Evolutionary conservation across 2,888 invertebrate genomes (phyloP).

Genomic region (Sphaerophoria rueppellii): DNA sequence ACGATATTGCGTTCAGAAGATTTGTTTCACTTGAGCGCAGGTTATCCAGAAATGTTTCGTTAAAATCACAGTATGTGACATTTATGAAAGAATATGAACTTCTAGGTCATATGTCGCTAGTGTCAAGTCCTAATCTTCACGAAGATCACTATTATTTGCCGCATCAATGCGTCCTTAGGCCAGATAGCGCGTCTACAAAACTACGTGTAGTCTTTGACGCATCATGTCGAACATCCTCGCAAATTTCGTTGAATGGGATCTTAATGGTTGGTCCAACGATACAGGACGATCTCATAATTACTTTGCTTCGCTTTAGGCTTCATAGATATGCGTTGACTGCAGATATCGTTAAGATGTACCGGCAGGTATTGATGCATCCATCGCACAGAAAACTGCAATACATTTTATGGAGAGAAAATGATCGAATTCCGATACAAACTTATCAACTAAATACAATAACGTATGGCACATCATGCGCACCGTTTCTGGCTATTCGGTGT

Average conservation of each 20-base stretch:
- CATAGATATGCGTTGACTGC: not conserved
- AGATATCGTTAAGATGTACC: not conserved
- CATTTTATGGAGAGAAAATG: not conserved
- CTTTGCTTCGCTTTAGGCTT: not conserved
- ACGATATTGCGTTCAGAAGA: conserved; percentile 46
- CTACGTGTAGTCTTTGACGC: not conserved
- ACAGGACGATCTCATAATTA: not conserved
- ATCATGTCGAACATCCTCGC: not conserved
- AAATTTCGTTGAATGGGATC: not conserved
- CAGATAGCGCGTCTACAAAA: not conserved
- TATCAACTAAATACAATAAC: not conserved
- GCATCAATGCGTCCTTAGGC: not conserved
- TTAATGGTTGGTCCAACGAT: not conserved
- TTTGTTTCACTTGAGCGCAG: conserved; percentile 50
- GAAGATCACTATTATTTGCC: not conserved
- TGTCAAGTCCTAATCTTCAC: not conserved
- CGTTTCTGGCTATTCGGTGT: conserved; percentile 3
- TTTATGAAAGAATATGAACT: not conserved
- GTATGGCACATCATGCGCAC: not conserved
- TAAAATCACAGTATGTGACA: not conserved
- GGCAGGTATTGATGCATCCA: not conserved
- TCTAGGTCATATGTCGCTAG: not conserved
- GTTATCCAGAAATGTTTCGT: not conserved
- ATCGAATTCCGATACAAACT: not conserved
- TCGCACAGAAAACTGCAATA: not conserved